Conservation (phyloP, 2,888 invertebrate genomes). For the Liopterus haemorrhoidalis region DNA sequence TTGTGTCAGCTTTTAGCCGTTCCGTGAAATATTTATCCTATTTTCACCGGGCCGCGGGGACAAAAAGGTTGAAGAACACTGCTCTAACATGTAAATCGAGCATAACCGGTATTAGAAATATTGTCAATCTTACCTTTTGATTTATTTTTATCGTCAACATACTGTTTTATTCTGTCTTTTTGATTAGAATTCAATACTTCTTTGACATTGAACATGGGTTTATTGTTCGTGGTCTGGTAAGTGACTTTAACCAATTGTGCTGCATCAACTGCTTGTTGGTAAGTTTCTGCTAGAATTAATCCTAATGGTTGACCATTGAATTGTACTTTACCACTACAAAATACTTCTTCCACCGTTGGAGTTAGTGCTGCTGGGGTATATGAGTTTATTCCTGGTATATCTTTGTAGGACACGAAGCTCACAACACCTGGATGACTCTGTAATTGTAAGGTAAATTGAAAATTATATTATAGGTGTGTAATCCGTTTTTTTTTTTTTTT, state of each 20-base stretch:
- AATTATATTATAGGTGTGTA: neutral
- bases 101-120: neutral
- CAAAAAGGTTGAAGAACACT: too few relatives aligned
- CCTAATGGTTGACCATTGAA: constrained; percentile 47
- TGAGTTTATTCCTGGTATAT: constrained; percentile 45
- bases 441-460: neutral
- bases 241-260: constrained; percentile 39
- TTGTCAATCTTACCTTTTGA: constrained; percentile 8
- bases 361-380: constrained; percentile 27
- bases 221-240: constrained; percentile 12
- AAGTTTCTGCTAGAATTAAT: constrained; percentile 42
- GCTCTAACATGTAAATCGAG: neutral
- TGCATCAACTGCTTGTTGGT: constrained; percentile 35
- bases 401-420: constrained; percentile 41
- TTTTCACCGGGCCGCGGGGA: too few relatives aligned
- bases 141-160: constrained; percentile 6
- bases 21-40: too few relatives aligned
- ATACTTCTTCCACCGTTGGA: constrained; percentile 15
- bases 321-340: constrained; percentile 31
- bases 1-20: too few relatives aligned
- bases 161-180: constrained; percentile 6
- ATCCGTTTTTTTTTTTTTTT: too few relatives aligned
- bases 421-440: constrained; percentile 41
- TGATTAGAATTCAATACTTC: constrained; percentile 12
- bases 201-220: constrained; percentile 7